Evolutionary conservation across 2,113 vertebrate genomes (phyloP), one percentile per base, ranked within the genome.

Genomic region (Piaya cayana): DNA sequence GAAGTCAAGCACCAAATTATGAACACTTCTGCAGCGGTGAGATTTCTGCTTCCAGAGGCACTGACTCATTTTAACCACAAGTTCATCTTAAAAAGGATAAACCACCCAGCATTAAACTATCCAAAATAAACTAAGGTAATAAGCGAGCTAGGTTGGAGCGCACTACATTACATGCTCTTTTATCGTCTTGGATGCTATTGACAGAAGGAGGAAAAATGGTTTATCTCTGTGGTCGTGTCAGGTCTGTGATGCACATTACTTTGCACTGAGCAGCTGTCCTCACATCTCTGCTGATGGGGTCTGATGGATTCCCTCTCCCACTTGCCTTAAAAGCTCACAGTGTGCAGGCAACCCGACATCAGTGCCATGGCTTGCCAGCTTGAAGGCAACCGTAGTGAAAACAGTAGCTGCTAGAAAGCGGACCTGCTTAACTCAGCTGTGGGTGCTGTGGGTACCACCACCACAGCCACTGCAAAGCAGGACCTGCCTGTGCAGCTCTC

Each of bases 151-250:
- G 22, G 60, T 52, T 59, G 77, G 22, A 91, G 39, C 6, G 12
- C 0, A 4, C 37, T 1, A 1, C 7, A 2, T 85, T 59, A 50
- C 0, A 0, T 20, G 21, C 30, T 74, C 22, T 93, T 56, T 49
- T 45, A 63, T 82, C 4, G 5, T 49, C 45, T 74, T 50, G 23
- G 43, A 30, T 21, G n/a, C 12, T 80, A 32, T 1, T 36, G 15
- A 36, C 52, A 84, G 74, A 49, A 34, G 37, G 42, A 84, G 55
- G 27, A 72, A 74, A 58, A 69, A 74, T 3, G 8, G 5, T 56
- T 80, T 60, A 9, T 81, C 21, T 74, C 47, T 2, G 3, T 32
- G 23, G 20, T 14, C 1, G 1, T 67, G 47, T 55, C 53, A 45
- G 79, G 53, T 49, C n/a, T 3, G 1, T 75, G 86, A 76, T 22